Evolutionary conservation across 1,140 invertebrate species (phyloP), one percentile per base, ranked within the genome.

Genomic region (Aphidius gifuensis): DNA sequence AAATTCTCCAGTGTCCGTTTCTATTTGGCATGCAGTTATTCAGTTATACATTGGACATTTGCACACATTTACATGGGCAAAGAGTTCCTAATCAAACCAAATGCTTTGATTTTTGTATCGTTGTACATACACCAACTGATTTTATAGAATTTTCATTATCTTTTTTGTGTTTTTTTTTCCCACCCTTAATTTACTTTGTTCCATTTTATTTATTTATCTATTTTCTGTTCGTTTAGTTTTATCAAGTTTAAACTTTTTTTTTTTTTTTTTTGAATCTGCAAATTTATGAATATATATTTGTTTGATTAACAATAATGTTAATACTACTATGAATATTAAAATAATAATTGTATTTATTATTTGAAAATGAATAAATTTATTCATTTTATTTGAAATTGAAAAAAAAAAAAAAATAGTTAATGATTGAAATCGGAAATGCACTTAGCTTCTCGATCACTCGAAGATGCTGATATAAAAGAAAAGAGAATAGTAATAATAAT

Each of bases 371-470:
- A 1, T 32, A 32, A 32, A 32, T 32, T 32, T 32, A 32, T 32
- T 32, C 4, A 32, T 16, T 16, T 16, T 16, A 16, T 16, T 16
- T 16, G 4, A 32, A 32, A 32, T 32, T 32, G 23, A 32, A 32
- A 2, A 32, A 32, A 32, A 32, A 3, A 55, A 42, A 11, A 45
- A 45, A 43, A 44, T 16, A 62, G 61, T 58, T 54, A 58, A 61
- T 57, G n/a, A 55, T 53, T 39, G n/a, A 54, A 43, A 65, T 61
- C 47, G 64, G 55, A 61, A 65, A 61, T 61, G 64, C 64, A 58
- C 60, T 65, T 61, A 61, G 56, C 55, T 32, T 43, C 58, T 49
- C 54, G 43, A 61, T 56, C 43, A 46, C 42, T 64, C 53, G 48
- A 61, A 60, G 55, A 61, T 56, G 39, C 56, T 43, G 54, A 58